phyloP scores from a whole-genome alignment of 1,140 invertebrate species.

The Melanaphis sacchari region DNA sequence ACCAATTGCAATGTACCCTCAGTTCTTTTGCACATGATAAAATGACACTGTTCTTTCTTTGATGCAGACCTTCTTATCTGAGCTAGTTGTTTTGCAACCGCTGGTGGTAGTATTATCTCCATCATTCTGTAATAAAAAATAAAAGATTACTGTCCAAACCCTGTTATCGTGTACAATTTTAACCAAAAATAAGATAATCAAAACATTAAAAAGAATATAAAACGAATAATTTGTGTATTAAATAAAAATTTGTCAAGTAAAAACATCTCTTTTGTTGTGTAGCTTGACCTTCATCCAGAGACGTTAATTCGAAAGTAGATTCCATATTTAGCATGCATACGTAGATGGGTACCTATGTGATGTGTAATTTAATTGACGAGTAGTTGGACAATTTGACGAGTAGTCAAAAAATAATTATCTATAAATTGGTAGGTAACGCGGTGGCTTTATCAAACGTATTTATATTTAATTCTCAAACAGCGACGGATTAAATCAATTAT shows the following conservation, averaged over 20 bases:
- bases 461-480: neutral
- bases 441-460: neutral
- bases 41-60: constrained; percentile 60
- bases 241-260: neutral
- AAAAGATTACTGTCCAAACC: neutral
- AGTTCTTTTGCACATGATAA: constrained; percentile 59
- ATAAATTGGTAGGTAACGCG: neutral
- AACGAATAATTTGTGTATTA: neutral
- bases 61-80: constrained; percentile 58
- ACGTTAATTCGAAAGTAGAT: neutral
- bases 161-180: too few relatives aligned
- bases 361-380: neutral
- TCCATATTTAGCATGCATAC: neutral
- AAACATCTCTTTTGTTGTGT: neutral
- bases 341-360: neutral
- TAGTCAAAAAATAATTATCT: neutral
- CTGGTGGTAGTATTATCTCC: constrained; percentile 60
- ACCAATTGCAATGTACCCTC: constrained; percentile 24
- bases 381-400: neutral
- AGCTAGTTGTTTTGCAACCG: constrained; percentile 59
- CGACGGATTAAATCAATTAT: neutral
- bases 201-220: neutral
- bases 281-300: neutral
- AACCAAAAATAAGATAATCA: neutral
- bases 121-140: constrained; percentile 58